Evolutionary conservation across 2,797 vertebrate species (phyloP), one percentile per base, ranked within the genome.

Genomic region (Salarias fasciatus): DNA sequence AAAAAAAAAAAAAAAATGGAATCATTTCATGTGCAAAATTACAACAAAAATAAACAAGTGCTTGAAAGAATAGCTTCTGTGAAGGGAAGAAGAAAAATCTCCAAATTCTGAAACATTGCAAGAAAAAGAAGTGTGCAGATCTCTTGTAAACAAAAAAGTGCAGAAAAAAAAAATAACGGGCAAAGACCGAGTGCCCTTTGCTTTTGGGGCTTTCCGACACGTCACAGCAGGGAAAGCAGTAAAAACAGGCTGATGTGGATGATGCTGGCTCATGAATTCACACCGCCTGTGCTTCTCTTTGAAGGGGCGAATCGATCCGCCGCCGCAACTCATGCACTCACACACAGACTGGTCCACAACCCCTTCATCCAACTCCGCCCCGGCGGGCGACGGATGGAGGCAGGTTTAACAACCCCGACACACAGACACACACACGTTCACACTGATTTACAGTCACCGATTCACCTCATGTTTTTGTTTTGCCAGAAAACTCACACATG

Each of bases 1-100:
- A 9, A 37, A 62, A 35, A 44, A 9, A 35, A n/a, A n/a, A n/a
- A n/a, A n/a, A 35, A 3, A 35, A 35, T 1, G 66, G 53, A 82
- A 83, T 71, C 43, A 48, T 63, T 71, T 61, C 40, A 59, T 53
- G 86, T 88, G 83, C 83, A 83, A 86, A 85, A 84, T 31, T 37
- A 15, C 57, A 82, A 73, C 11, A 54, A 51, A n/a, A 74, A 24
- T 24, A 3, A 24, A n/a, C 10, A 71, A 80, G 75, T 83, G 80
- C 72, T 63, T 75, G 60, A 43, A 53, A 30, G n/a, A n/a, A n/a
- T n/a, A n/a, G 29, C 38, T 65, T 2, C 38, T 48, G 40, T 71
- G 6, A 74, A 30, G 29, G 62, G 66, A 15, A 61, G 77, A 70
- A 6, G 2, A 38, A 38, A 38, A 38, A 47, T 51, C 31, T 42